These are phyloP conservation scores for Luperina nickerlii DNA, from an alignment of 2,888 invertebrate genomes.

Conservation along the genomic window DNA sequence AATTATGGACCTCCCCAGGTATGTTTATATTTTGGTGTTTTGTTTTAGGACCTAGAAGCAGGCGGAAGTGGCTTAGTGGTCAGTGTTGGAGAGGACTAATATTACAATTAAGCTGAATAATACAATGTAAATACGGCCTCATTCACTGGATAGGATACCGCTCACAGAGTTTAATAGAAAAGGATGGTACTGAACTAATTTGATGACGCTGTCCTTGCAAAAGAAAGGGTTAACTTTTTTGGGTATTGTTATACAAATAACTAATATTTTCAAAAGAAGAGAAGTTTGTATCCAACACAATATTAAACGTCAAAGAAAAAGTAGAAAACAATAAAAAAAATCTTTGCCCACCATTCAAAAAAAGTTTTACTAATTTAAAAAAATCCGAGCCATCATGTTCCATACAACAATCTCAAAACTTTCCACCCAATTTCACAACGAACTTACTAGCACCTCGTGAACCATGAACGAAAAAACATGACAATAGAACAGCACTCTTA, in stretches of 20 bases:
- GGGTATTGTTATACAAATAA: not conserved
- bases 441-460: slow-evolving; percentile 26
- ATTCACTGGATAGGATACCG: not conserved
- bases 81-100: not conserved
- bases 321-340: not conserved
- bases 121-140: no score
- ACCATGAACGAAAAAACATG: slow-evolving; percentile 30
- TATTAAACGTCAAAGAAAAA: not conserved
- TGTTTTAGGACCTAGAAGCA: not conserved
- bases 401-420: not conserved
- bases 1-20: slow-evolving; percentile 59
- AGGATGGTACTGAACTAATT: not conserved
- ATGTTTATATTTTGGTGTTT: slow-evolving; percentile 42
- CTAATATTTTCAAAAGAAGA: not conserved
- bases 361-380: not conserved
- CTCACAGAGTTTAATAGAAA: not conserved
- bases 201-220: not conserved
- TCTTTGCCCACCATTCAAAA: not conserved
- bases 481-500: slow-evolving; percentile 37
- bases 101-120: not conserved
- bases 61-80: not conserved
- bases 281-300: not conserved
- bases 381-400: not conserved
- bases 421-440: not conserved
- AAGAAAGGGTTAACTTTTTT: not conserved